A percentile compares a stretch with the other conserved stretches of the same genome.
Conservation (phyloP, 2,113 vertebrate species). For the Speoplatyrhinus poulsoni region DNA sequence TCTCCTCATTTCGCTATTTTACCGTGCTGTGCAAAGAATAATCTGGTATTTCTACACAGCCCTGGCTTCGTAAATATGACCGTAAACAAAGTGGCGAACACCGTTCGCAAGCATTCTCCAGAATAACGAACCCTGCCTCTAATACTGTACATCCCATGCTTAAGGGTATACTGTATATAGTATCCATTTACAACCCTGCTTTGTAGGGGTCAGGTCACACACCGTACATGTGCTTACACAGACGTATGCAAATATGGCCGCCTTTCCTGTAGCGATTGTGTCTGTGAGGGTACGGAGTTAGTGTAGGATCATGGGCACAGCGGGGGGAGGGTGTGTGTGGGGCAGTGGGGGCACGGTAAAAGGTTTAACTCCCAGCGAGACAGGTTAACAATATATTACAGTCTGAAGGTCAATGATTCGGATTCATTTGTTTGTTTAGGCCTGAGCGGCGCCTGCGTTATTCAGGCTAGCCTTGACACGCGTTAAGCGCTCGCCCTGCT, state of each 20-base stretch:
- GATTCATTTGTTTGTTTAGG: constrained; percentile 62
- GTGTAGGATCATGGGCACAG: constrained; percentile 44
- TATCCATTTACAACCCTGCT: constrained; percentile 45
- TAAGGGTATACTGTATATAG: constrained; percentile 4
- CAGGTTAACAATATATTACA: constrained; percentile 60
- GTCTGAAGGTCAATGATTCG: constrained; percentile 68
- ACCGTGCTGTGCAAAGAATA: too few species aligned
- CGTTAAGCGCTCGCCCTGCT: constrained; percentile 50
- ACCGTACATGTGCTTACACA: constrained; percentile 44
- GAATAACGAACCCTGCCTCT: too few species aligned
- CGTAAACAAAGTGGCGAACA: too few species aligned
- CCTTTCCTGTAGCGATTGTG: constrained; percentile 54
- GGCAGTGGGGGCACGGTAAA: constrained; percentile 29
- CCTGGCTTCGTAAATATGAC: too few species aligned
- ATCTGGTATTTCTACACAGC: too few species aligned
- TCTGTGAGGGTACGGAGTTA: constrained; percentile 38
- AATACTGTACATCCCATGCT: too few species aligned
- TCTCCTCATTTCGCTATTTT: too few species aligned
- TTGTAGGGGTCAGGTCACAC: constrained; percentile 54
- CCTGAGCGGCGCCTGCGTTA: constrained; percentile 40
- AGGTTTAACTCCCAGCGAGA: constrained; percentile 69
- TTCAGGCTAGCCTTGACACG: constrained; percentile 49
- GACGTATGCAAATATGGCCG: constrained; percentile 63
- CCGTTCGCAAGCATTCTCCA: too few species aligned
- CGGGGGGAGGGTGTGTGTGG: neutral